These are phyloP conservation scores for Petrocephalus microphthalmus DNA, from an alignment of 2,113 vertebrate species.

Conservation along the genomic window DNA sequence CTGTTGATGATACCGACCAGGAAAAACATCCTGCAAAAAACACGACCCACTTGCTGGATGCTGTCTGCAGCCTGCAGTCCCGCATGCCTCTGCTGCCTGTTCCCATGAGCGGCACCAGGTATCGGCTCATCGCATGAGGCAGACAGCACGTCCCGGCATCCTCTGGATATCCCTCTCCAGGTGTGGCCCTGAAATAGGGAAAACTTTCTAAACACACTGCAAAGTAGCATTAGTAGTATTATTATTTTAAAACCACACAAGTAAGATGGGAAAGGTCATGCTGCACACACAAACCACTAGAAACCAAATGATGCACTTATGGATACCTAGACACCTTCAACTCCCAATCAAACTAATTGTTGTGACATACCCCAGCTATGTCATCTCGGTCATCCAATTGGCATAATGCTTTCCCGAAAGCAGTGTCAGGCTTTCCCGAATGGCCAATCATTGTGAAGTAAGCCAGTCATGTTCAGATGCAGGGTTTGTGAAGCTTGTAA, in stretches of 20 bases:
- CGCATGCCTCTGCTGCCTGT: not conserved
- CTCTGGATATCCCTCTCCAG: not conserved
- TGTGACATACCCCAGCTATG: not conserved
- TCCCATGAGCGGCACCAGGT: not conserved
- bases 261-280: not conserved
- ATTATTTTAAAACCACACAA: not conserved
- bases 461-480: not conserved
- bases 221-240: not conserved
- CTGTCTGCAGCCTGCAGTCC: not conserved
- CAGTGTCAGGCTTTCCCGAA: not conserved
- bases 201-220: not conserved
- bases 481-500: not conserved
- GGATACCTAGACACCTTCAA: not conserved
- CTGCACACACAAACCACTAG: not conserved
- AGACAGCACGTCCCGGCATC: not conserved
- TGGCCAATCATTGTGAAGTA: not conserved
- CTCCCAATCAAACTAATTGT: not conserved
- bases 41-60: not conserved
- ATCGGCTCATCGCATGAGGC: not conserved
- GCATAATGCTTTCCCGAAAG: too few species aligned
- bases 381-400: not conserved
- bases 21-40: slow-evolving; percentile 3
- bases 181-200: not conserved
- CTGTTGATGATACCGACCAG: not conserved
- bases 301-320: not conserved